Conservation (phyloP, 1,140 invertebrate species). For the Aphidius gifuensis region DNA sequence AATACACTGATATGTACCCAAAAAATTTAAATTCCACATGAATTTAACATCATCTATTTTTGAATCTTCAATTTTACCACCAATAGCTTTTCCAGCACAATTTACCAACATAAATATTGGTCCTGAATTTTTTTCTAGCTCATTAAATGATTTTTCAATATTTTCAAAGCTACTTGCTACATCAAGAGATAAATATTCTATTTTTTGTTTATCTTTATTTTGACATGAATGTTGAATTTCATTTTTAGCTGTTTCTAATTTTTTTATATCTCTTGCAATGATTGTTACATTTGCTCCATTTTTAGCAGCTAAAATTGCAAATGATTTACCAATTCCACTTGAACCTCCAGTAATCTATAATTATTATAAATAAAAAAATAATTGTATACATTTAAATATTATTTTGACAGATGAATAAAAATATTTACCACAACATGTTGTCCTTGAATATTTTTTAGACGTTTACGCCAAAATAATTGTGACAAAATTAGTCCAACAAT, state of each 20-base stretch:
- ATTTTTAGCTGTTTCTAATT: conserved; percentile 60
- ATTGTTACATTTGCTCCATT: conserved; percentile 86
- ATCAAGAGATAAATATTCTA: conserved; percentile 72
- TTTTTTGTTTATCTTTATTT: conserved; percentile 59
- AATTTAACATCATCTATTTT: conserved; percentile 67
- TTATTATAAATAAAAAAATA: neutral
- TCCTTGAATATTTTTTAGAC: conserved; percentile 30
- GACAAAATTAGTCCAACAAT: conserved; percentile 24
- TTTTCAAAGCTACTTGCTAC: conserved; percentile 64
- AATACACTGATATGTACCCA: conserved; percentile 69
- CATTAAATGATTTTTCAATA: conserved; percentile 61
- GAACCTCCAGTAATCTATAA: conserved; percentile 85
- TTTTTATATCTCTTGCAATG: conserved; percentile 74
- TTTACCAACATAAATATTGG: conserved; percentile 88
- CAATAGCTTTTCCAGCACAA: conserved; percentile 82
- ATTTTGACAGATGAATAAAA: conserved; percentile 3
- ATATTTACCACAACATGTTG: conserved; percentile 43
- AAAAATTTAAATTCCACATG: conserved; percentile 70
- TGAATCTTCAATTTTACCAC: conserved; percentile 81
- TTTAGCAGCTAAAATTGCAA: conserved; percentile 73
- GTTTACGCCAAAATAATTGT: conserved; percentile 24
- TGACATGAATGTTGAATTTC: conserved; percentile 36
- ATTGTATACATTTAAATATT: conserved; percentile 11
- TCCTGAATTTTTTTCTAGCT: conserved; percentile 65
- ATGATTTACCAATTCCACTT: conserved; percentile 87